Evolutionary conservation across 64 coral and sea anemone species (phyloP), one percentile per base, ranked within the genome.

Genomic region (Stichodactyla helianthus): DNA sequence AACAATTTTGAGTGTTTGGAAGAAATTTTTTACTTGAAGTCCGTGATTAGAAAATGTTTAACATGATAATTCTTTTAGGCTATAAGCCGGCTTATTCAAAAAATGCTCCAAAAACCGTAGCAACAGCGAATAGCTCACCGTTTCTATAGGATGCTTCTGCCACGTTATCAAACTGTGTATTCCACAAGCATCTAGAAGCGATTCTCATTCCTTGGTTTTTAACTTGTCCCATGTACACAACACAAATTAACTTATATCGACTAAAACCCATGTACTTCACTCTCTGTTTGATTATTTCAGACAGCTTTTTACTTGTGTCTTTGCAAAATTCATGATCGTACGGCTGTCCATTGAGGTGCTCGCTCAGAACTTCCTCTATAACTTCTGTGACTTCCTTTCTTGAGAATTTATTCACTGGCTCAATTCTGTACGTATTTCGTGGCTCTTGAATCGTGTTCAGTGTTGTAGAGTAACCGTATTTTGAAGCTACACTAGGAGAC

Each of bases 201-300:
- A 97, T 97, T 62, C 94, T 76, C 88, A 93, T 80, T 11, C 94
- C 88, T 84, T 97, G 94, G 63, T 97, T 97, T 17, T 83, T 68
- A 60, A 88, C 82, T 71, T 97, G 85, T 57, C 94, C 94, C 44
- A 97, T 97, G 58, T 90, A 89, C 0, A 97, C 94, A 71, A 97
- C 51, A 88, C 91, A 97, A 52, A 97, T 80, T 52, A 90, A 77
- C 60, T 97, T 97, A 78, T 97, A 97, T 12, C 94, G 87, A 22
- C 80, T 86, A 84, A 88, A 97, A 5, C 94, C 94, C 22, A 93
- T 26, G 80, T 89, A 85, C 20, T 97, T 97, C 5, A 97, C 91
- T 6, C 91, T 86, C 58, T 93, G 94, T 44, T 97, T 97, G 10
- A 97, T 93, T 7, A 90, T 15, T 52, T 97, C 94, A 15, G 94